Evolutionary conservation across 2,113 vertebrate genomes (phyloP).

Genomic region (Chlorodrepanis virens): DNA sequence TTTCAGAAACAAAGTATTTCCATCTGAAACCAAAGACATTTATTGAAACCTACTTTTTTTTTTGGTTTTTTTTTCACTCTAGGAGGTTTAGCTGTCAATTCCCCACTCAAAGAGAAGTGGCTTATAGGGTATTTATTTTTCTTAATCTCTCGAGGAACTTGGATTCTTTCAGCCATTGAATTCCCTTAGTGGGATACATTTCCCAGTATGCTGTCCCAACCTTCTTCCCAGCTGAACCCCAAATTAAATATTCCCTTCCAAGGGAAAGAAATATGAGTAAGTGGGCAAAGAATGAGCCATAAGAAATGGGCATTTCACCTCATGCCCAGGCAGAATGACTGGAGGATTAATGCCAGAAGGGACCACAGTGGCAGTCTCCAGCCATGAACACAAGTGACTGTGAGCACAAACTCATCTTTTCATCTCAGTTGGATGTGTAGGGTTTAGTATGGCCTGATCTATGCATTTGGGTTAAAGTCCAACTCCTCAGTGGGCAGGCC

Average conservation of each 20-base stretch:
- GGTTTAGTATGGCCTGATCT: neutral
- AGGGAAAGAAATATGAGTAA: neutral
- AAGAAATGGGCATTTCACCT: neutral
- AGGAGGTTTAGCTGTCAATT: neutral
- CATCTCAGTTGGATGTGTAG: neutral
- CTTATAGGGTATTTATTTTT: neutral
- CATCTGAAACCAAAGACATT: neutral
- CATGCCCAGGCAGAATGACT: neutral
- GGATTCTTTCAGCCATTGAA: neutral
- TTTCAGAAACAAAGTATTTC: neutral
- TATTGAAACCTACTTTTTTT: neutral
- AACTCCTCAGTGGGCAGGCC: neutral
- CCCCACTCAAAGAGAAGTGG: neutral
- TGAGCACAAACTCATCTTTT: neutral
- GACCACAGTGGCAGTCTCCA: neutral
- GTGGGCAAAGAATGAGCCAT: neutral
- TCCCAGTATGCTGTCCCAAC: neutral
- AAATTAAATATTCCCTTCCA: neutral
- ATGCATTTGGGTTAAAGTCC: neutral
- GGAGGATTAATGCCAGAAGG: neutral
- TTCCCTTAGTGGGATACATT: neutral
- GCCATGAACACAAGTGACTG: neutral
- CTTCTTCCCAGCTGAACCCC: neutral
- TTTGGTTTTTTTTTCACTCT: neutral
- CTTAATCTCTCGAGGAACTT: neutral